phyloP scores from a whole-genome alignment of 1,140 invertebrate species.

The Andricus grossulariae region DNA sequence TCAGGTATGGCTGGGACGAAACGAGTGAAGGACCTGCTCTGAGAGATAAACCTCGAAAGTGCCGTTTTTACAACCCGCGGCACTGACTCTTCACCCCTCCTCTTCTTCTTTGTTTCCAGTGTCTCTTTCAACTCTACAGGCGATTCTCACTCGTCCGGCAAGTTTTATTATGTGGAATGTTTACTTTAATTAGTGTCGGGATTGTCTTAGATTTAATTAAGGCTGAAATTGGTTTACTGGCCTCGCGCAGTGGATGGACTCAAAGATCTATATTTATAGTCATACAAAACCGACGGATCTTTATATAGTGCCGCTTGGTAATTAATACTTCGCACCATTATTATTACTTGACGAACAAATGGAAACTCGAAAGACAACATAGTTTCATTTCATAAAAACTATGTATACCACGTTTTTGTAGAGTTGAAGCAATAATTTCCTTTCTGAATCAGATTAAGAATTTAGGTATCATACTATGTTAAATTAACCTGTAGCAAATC shows the following conservation, averaged over 20 bases:
- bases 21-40: constrained; percentile 39
- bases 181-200: constrained; percentile 69
- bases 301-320: constrained; percentile 59
- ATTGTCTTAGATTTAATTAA: constrained; percentile 72
- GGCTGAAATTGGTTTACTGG: constrained; percentile 69
- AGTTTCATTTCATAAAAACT: too few species aligned
- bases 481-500: too few species aligned
- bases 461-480: too few species aligned
- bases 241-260: constrained; percentile 36
- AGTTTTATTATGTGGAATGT: constrained; percentile 63
- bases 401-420: too few species aligned
- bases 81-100: constrained; percentile 38
- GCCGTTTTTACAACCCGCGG: constrained; percentile 50
- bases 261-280: constrained; percentile 47
- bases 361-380: too few species aligned
- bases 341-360: constrained; percentile 27
- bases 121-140: constrained; percentile 17
- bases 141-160: constrained; percentile 37
- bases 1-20: constrained; percentile 44
- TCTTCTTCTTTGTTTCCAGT: constrained; percentile 32
- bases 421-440: too few species aligned
- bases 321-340: constrained; percentile 65
- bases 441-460: too few species aligned
- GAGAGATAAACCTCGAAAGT: constrained; percentile 55
- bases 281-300: constrained; percentile 46